These are phyloP conservation scores for Malthinus flaveolus DNA, from an alignment of 2,888 invertebrate genomes.

Conservation along the genomic window DNA sequence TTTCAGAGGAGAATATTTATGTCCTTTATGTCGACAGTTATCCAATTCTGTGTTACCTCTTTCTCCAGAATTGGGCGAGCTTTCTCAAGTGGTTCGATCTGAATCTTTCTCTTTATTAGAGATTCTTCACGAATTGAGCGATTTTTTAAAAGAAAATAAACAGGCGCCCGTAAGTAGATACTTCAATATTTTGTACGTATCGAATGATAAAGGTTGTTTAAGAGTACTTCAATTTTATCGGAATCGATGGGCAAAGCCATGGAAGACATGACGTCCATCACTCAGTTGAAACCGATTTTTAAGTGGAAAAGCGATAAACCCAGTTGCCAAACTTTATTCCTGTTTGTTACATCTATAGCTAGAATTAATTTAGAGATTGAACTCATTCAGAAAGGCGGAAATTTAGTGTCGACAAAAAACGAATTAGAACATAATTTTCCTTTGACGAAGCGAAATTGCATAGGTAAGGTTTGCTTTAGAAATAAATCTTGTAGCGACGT, in stretches of 20 bases:
- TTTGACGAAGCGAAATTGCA: constrained; percentile 78
- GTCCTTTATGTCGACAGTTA: constrained; percentile 92
- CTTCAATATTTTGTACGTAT: constrained; percentile 11
- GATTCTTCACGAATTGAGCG: constrained; percentile 56
- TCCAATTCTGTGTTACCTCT: constrained; percentile 89
- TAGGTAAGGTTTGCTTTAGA: constrained; percentile 59
- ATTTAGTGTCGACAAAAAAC: constrained; percentile 56
- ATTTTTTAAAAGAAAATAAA: constrained; percentile 70
- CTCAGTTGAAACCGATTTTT: constrained; percentile 79
- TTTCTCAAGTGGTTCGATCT: constrained; percentile 66
- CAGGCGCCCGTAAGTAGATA: constrained; percentile 62
- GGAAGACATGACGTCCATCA: constrained; percentile 91
- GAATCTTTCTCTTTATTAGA: constrained; percentile 57
- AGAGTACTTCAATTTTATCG: constrained; percentile 73
- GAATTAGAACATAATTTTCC: constrained; percentile 59
- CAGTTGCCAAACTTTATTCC: constrained; percentile 75
- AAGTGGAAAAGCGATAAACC: constrained; percentile 68
- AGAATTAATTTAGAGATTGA: constrained; percentile 93
- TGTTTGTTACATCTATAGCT: constrained; percentile 87
- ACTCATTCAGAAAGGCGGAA: constrained; percentile 85
- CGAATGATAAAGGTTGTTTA: constrained; percentile 19
- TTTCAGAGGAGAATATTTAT: constrained; percentile 83
- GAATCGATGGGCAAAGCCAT: constrained; percentile 91
- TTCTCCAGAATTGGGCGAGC: constrained; percentile 71
- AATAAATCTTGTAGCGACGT: too few relatives aligned